Conservation (phyloP, 2,888 invertebrate species). For the Aromia moschata region DNA sequence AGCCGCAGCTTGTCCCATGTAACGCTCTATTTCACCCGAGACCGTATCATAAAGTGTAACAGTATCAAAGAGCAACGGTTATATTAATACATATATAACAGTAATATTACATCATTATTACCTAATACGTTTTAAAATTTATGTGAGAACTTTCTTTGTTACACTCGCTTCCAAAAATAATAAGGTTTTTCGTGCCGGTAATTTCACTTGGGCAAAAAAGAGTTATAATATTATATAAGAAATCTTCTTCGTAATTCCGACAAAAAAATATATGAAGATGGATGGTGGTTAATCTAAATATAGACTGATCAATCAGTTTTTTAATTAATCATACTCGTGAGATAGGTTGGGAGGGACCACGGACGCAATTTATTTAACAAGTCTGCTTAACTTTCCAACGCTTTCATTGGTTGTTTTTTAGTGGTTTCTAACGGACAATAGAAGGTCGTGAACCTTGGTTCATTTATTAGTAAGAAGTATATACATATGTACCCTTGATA, state of each 20-base stretch:
- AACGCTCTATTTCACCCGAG: not conserved
- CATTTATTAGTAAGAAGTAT: no score
- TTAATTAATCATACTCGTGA: no score
- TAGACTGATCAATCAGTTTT: not conserved
- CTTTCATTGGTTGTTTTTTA: no score
- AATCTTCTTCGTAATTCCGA: not conserved
- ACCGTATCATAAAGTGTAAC: not conserved
- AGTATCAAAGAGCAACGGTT: not conserved
- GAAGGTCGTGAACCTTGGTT: no score
- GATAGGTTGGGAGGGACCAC: no score
- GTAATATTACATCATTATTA: constrained; percentile 1
- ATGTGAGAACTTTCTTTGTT: not conserved
- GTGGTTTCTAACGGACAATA: no score
- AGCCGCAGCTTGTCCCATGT: no score
- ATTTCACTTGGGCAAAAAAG: not conserved
- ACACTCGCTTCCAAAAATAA: not conserved
- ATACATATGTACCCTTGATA: no score
- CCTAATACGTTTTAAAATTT: not conserved
- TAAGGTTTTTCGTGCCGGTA: not conserved
- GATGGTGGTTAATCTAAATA: not conserved
- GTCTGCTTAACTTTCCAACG: no score
- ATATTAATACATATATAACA: not conserved
- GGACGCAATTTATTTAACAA: no score
- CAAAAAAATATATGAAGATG: not conserved
- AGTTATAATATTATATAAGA: not conserved